Base-by-base conservation (phyloP, 2,797 vertebrate genomes). In the Pipistrellus pygmaeus region DNA sequence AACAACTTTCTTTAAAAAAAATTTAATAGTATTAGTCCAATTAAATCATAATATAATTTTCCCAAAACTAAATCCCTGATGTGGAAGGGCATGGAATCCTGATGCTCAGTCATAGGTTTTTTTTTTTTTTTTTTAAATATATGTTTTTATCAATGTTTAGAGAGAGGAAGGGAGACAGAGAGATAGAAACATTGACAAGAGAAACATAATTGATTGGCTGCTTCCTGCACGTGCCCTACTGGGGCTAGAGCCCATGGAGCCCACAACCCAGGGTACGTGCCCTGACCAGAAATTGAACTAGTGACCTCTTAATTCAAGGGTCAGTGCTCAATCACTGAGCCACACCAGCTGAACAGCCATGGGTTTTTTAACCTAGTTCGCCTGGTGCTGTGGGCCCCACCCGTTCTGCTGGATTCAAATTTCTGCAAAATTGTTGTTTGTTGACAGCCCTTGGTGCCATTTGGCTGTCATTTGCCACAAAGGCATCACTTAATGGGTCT, bases 361-460 rank as follows among this genome's bases (percentile, higher is more conserved):
- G 57, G 57, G 5, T 57, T 60, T 11, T 75, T 13, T 44, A 66
- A 32, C 0, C 0, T 0, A 1, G 6, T 5, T 8, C 0, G 0
- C 25, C 27, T 10, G 30, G 53, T 51, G 21, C 69, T 12, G 6
- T 41, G 35, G 7, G 1, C 8, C 9, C 25, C 11, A 0, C 18
- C 18, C 1, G 0, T 27, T 69, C 48, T 23, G 21, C 72, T 11
- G 20, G 8, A 41, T 80, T 46, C 20, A 8, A 32, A 35, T 76
- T 53, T 77, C 60, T 23, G 6, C 14, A 62, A 55, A 48, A 64
- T 0, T 30, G 32, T 30, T 8, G 2, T 57, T 48, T 73, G 69
- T 62, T 41, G 75, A 83, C 71, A 83, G 75, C 32, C 38, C 0
- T 0, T 3, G 30, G 25, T 14, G 11, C 17, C 20, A 1, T 41